A percentile compares a stretch with the other conserved stretches of the same genome.
These are phyloP conservation scores for Python bivittatus DNA, from an alignment of 2,113 vertebrate genomes.

Conservation along the genomic window DNA sequence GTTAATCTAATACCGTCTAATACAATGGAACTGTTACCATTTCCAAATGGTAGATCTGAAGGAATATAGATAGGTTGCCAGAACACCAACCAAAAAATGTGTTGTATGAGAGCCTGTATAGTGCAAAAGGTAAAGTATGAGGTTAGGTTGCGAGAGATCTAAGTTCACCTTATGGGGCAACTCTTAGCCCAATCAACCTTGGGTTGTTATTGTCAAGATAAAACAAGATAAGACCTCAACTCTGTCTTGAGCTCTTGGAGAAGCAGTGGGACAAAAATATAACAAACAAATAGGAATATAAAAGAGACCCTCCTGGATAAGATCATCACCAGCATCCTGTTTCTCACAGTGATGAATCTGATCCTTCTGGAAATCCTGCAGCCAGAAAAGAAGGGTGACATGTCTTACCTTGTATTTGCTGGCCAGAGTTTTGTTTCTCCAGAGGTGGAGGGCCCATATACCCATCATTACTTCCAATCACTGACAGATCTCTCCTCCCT, in stretches of 20 bases:
- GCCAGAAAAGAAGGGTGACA: neutral
- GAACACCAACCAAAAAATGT: neutral
- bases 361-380: neutral
- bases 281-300: neutral
- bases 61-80: neutral
- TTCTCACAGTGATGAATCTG: neutral
- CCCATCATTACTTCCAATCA: neutral
- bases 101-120: neutral
- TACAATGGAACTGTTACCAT: neutral
- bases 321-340: neutral
- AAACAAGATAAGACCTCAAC: neutral
- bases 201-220: neutral
- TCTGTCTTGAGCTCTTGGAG: neutral
- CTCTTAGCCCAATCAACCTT: neutral
- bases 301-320: neutral
- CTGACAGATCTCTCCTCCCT: neutral
- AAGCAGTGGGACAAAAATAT: neutral
- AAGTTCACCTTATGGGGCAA: neutral
- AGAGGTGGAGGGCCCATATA: neutral
- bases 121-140: neutral
- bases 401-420: neutral
- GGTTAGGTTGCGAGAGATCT: neutral
- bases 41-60: neutral
- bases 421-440: neutral
- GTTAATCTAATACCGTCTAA: neutral